These are phyloP conservation scores for Taurulus bubalis DNA, from an alignment of 2,113 vertebrate species.

Conservation along the genomic window DNA sequence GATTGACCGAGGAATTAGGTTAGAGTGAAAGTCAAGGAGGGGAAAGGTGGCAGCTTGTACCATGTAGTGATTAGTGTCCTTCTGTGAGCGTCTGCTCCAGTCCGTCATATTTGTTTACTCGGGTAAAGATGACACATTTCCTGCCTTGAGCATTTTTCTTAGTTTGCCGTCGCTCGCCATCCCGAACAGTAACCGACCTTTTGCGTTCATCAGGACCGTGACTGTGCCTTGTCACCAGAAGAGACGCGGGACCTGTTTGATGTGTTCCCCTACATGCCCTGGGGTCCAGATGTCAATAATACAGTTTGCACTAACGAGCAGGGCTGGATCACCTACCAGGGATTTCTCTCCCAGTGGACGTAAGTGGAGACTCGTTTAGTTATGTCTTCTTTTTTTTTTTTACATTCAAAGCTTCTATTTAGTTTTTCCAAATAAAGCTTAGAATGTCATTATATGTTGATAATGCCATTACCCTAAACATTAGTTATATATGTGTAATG, in stretches of 20 bases:
- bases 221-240: slow-evolving; percentile 94
- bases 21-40: slow-evolving; percentile 44
- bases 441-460: neutral
- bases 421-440: neutral
- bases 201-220: slow-evolving; percentile 88
- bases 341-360: slow-evolving; percentile 99
- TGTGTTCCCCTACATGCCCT: slow-evolving; percentile 97
- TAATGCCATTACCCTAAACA: neutral
- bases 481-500: no score
- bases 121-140: neutral
- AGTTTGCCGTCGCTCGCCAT: neutral
- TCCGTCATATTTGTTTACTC: slow-evolving; percentile 22
- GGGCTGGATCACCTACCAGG: slow-evolving; percentile 98
- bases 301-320: slow-evolving; percentile 95
- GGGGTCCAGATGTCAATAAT: slow-evolving; percentile 96
- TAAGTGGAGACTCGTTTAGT: slow-evolving; percentile 80
- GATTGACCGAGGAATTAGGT: slow-evolving; percentile 65
- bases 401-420: neutral
- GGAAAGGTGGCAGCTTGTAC: slow-evolving; percentile 34
- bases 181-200: neutral
- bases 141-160: neutral
- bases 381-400: neutral
- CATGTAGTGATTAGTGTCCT: slow-evolving; percentile 29
- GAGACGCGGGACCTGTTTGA: slow-evolving; percentile 95
- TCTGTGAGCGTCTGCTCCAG: slow-evolving; percentile 3